Conservation (phyloP, 2,113 vertebrate genomes). For the Mus pahari region DNA sequence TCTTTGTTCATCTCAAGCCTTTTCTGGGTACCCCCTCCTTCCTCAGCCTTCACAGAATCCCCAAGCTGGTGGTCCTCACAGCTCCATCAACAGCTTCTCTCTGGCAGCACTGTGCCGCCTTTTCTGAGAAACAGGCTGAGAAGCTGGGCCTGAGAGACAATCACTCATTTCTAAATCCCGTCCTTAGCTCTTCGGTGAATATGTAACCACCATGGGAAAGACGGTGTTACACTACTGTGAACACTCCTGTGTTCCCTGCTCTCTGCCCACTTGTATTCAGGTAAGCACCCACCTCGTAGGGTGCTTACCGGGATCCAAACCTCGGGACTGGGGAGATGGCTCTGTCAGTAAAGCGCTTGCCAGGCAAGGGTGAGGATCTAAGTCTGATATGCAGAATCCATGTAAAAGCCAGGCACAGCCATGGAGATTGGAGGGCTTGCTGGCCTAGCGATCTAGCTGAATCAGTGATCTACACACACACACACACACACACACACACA, state of each 20-base stretch:
- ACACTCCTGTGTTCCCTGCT: neutral
- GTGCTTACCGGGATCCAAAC: neutral
- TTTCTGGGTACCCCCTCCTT: neutral
- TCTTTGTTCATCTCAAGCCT: neutral
- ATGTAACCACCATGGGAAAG: neutral
- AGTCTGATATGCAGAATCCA: neutral
- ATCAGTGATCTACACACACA: neutral
- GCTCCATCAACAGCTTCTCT: neutral
- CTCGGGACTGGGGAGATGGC: neutral
- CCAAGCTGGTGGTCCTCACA: neutral
- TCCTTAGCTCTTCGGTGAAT: neutral
- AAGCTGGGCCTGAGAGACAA: neutral
- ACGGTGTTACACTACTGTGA: too few species aligned
- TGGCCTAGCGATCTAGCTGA: neutral
- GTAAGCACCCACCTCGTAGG: too few species aligned
- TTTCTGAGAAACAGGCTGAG: neutral
- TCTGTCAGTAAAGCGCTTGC: neutral
- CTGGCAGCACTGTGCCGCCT: neutral
- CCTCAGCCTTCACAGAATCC: neutral
- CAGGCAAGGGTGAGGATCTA: fast-evolving
- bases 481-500: neutral
- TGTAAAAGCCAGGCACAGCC: neutral
- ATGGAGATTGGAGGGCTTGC: neutral
- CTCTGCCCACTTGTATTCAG: neutral
- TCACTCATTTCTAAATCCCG: neutral